Conservation (phyloP, 2,113 vertebrate genomes). For the Dromas ardeola region DNA sequence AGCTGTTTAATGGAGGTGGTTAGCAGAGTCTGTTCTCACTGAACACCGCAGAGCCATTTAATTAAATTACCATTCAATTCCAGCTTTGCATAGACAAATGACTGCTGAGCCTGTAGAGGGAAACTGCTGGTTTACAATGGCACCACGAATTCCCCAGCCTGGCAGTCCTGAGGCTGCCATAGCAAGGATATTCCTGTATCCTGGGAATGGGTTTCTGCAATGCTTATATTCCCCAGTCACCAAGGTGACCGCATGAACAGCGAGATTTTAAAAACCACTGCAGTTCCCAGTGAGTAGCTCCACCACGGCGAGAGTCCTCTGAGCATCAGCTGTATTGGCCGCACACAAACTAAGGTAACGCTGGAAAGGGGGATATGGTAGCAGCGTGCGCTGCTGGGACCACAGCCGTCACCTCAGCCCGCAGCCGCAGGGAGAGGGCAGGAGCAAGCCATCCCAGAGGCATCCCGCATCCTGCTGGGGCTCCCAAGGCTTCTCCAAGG, state of each 20-base stretch:
- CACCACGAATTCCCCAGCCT: not conserved
- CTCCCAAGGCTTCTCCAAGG: not conserved
- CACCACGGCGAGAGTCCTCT: not conserved
- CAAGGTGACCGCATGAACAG: not conserved
- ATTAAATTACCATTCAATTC: not conserved
- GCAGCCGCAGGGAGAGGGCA: not conserved
- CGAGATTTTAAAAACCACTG: not conserved
- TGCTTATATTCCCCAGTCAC: not conserved
- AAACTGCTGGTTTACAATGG: not conserved
- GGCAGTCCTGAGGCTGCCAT: not conserved
- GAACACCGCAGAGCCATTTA: not conserved
- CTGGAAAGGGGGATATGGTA: not conserved
- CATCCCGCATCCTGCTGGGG: not conserved
- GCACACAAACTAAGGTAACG: not conserved
- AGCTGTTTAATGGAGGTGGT: not conserved
- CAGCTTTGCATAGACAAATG: not conserved
- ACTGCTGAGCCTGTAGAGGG: not conserved
- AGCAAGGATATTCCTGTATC: not conserved
- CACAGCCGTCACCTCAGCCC: not conserved
- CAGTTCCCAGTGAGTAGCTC: not conserved
- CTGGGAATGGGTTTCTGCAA: not conserved
- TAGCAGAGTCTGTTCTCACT: not conserved
- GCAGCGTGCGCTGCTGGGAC: fast-evolving
- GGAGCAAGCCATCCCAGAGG: not conserved
- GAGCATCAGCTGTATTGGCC: not conserved